Evolutionary conservation across 2,113 vertebrate species (phyloP).

Genomic region (Mesocricetus auratus): DNA sequence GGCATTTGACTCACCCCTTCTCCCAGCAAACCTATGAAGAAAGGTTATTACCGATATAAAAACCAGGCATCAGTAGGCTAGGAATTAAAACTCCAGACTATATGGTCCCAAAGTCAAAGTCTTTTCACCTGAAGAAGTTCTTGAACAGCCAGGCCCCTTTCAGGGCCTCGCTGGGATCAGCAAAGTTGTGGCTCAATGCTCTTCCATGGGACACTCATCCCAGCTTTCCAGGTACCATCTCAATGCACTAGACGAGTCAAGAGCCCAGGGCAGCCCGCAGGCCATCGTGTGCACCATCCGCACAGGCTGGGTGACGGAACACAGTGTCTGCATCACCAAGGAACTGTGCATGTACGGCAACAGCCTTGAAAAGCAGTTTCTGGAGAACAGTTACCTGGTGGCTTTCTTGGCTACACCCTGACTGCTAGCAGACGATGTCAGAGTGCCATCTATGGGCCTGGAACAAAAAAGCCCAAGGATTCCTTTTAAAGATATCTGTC

Average conservation of each 20-base stretch:
- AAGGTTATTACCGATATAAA: neutral
- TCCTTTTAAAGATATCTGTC: neutral
- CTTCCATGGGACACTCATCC: neutral
- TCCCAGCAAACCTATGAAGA: neutral
- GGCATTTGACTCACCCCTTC: neutral
- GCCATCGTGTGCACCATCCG: neutral
- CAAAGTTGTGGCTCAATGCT: neutral
- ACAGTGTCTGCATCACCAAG: neutral
- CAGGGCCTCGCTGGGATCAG: neutral
- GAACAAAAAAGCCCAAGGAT: neutral
- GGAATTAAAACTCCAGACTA: neutral
- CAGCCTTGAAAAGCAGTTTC: neutral
- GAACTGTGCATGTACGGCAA: rapidly evolving
- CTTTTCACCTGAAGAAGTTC: neutral
- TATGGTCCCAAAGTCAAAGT: neutral
- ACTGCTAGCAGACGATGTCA: conserved; percentile 36
- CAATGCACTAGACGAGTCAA: neutral
- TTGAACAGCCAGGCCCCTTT: neutral
- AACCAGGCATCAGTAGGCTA: neutral
- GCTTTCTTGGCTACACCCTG: neutral
- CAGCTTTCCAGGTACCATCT: neutral
- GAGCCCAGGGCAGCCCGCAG: neutral
- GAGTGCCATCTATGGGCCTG: conserved; percentile 64
- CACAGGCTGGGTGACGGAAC: neutral
- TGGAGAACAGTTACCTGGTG: neutral